Evolutionary conservation across 2,797 vertebrate species (phyloP).

Genomic region (Chaetodon trifasciatus): DNA sequence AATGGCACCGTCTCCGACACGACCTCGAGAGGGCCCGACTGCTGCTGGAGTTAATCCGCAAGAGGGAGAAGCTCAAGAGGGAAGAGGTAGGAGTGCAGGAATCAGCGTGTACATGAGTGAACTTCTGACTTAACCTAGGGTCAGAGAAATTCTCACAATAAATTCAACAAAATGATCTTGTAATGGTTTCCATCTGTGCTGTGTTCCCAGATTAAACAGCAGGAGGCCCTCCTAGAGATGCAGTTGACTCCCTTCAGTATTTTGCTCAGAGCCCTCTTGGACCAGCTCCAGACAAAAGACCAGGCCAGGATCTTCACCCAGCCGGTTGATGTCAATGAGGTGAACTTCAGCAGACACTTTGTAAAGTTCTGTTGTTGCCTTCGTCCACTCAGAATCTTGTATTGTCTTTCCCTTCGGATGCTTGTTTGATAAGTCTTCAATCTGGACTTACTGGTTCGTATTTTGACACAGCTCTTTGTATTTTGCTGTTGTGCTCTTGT

Average conservation of each 20-base stretch:
- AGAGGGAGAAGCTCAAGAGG: conserved; percentile 97
- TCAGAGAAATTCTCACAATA: background rate
- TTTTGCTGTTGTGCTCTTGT: background rate
- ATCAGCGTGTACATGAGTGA: background rate
- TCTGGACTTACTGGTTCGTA: conserved; percentile 20
- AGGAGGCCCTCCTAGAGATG: conserved; percentile 94
- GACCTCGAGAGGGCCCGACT: conserved; percentile 95
- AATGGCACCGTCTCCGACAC: conserved; percentile 95
- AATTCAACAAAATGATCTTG: background rate
- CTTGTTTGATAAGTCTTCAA: conserved; percentile 14
- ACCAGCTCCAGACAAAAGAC: conserved; percentile 96
- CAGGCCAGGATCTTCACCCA: conserved; percentile 94
- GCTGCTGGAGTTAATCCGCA: conserved; percentile 95
- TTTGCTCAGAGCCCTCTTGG: conserved; percentile 91
- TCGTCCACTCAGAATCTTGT: background rate
- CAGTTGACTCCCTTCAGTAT: conserved; percentile 94
- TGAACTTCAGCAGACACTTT: conserved; percentile 63
- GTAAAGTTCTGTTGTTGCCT: background rate
- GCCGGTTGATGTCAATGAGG: conserved; percentile 95
- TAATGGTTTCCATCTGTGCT: conserved; percentile 1
- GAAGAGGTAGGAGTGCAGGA: conserved; percentile 89
- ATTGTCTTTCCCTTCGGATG: background rate
- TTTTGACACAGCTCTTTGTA: background rate
- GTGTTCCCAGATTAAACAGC: conserved; percentile 90
- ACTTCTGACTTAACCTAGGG: background rate